Base-by-base conservation (phyloP, 1,140 invertebrate species). In the Bombus confusus region DNA sequence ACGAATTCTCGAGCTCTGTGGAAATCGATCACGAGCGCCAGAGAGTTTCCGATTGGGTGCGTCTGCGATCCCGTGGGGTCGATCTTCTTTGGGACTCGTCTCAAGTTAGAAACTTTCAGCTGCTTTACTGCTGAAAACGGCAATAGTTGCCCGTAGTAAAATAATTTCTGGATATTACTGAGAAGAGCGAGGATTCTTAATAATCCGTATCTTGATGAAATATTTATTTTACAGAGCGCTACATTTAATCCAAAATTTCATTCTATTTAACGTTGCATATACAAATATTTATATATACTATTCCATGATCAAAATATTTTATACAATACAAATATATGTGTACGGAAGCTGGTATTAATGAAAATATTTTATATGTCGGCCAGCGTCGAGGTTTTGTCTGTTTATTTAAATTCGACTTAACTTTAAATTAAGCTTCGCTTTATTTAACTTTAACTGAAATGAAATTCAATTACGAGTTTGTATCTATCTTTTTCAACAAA, bases 1-100 rank as follows among this genome's bases (percentile, higher is more conserved):
- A n/a, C 22, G 77, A 68, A 41, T n/a, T 34, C 39, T 79, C 77
- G 39, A 47, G n/a, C 39, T 79, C 68, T 43, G 47, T 52, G 76
- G 43, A 52, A 39, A 81, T 81, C 68, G 79, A 81, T 81, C n/a
- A 68, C 62, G n/a, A 74, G 10, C 34, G 74, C 28, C 13, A n/a
- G 57, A 15, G 34, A 62, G 75, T 62, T 79, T 79, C 41, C 64
- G 31, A 34, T 68, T 25, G 64, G 13, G 6, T 66, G 64, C 31
- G 10, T 59, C 18, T 28, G 34, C 25, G 22, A 34, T 68, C 64
- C 34, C 62, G 4, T 10, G 66, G 15, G 64, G 10, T 69, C 57
- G 64, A 28, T 68, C 3, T 37, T 68, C 64, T 34, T 37, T 28
- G n/a, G 6, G 34, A 25, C 47, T 37, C 28, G 64, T 52, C 25